Conservation (phyloP, 1,140 invertebrate species). For the Apis cerana region DNA sequence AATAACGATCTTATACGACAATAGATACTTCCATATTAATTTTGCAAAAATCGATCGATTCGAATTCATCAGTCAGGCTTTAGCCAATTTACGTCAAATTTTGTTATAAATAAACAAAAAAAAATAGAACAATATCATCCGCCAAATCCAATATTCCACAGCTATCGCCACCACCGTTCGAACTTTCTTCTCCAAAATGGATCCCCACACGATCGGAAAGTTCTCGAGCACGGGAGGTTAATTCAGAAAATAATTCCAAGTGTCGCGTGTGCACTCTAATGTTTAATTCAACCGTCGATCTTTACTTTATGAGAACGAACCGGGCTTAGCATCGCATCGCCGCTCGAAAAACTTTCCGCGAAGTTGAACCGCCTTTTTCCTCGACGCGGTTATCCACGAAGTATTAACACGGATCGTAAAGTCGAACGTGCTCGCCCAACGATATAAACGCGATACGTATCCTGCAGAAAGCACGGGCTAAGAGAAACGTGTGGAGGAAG, state of each 20-base stretch:
- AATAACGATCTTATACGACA: too few relatives aligned
- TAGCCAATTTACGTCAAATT: too few relatives aligned
- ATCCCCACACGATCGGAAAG: background rate
- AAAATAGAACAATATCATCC: too few relatives aligned
- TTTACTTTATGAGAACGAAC: conserved; percentile 66
- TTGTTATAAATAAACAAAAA: too few relatives aligned
- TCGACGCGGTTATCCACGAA: conserved; percentile 63
- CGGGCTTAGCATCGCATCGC: conserved; percentile 47
- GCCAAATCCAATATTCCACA: too few relatives aligned
- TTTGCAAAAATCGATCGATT: too few relatives aligned
- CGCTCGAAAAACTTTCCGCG: conserved; percentile 61
- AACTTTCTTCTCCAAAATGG: background rate
- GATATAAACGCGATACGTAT: conserved; percentile 66
- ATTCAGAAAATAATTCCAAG: conserved; percentile 35
- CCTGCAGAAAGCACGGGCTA: conserved; percentile 2
- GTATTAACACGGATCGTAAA: conserved; percentile 73
- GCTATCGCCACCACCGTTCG: too few relatives aligned
- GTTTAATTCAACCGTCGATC: conserved; percentile 64
- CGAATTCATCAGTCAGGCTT: too few relatives aligned
- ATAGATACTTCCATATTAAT: too few relatives aligned
- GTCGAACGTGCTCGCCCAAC: conserved; percentile 62
- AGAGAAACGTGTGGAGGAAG: background rate
- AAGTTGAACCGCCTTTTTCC: conserved; percentile 60
- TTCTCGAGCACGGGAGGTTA: background rate
- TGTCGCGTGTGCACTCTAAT: conserved; percentile 53